phyloP scores from a whole-genome alignment of 2,797 vertebrate genomes.

The Astyanax mexicanus region DNA sequence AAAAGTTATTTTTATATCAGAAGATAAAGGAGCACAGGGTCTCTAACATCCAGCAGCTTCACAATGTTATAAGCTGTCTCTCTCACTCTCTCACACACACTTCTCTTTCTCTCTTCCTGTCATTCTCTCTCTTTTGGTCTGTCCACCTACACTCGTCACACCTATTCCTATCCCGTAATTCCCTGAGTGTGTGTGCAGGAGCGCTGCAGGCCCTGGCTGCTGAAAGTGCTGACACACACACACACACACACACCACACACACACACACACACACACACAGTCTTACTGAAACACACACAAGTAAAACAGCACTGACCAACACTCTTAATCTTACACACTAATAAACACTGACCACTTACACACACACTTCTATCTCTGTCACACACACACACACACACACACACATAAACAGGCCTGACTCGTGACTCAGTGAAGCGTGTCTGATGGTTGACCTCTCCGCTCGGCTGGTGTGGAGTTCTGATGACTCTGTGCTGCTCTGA shows the following conservation, averaged over 20 bases:
- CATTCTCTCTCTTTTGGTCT: too few species aligned
- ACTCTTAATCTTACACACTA: too few species aligned
- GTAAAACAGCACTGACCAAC: too few species aligned
- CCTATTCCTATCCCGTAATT: not conserved
- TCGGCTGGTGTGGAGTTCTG: not conserved
- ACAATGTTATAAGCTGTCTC: too few species aligned
- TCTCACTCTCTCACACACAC: not conserved
- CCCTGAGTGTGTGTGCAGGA: not conserved
- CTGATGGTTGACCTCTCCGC: too few species aligned
- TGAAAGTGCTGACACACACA: not conserved
- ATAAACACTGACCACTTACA: not conserved
- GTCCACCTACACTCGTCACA: not conserved
- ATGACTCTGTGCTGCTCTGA: rapidly evolving
- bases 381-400: slow-evolving; percentile 29
- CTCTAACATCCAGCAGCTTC: too few species aligned
- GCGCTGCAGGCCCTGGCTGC: not conserved
- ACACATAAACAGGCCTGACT: too few species aligned
- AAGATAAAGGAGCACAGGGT: too few species aligned
- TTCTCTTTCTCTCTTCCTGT: not conserved
- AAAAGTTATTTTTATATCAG: too few species aligned
- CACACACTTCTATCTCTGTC: too few species aligned
- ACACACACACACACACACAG: slow-evolving; percentile 9
- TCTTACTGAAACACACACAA: too few species aligned
- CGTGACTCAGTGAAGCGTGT: not conserved
- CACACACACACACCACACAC: not conserved